Evolutionary conservation across 2,113 vertebrate genomes (phyloP).

Genomic region (Hemichromis elongatus): DNA sequence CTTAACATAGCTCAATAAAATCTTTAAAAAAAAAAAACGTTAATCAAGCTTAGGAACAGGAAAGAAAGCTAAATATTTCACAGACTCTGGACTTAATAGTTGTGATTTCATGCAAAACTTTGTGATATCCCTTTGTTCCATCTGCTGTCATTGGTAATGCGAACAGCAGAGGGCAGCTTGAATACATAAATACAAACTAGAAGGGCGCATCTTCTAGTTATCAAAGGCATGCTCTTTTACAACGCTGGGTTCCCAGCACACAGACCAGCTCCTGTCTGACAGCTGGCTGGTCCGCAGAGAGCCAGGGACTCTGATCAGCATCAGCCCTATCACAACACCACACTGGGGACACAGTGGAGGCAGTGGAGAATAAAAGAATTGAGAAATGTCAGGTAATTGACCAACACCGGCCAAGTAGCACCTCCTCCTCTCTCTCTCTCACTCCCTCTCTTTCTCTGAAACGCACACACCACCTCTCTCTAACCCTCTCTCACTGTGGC

Average conservation of each 20-base stretch:
- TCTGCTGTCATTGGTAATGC: slow-evolving; percentile 66
- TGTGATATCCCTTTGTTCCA: slow-evolving; percentile 40
- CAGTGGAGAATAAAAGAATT: slow-evolving; percentile 29
- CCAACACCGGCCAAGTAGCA: slow-evolving; percentile 41
- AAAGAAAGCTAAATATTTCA: neutral
- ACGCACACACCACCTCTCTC: slow-evolving; percentile 22
- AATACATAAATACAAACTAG: slow-evolving; percentile 74
- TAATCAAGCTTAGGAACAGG: neutral
- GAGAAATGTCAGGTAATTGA: slow-evolving; percentile 63
- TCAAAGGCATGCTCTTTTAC: slow-evolving; percentile 46
- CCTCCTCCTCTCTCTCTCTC: neutral
- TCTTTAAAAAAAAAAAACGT: neutral
- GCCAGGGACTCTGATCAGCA: slow-evolving; percentile 49
- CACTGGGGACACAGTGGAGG: slow-evolving; percentile 37
- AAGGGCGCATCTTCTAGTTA: slow-evolving; percentile 42
- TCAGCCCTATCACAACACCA: slow-evolving; percentile 42
- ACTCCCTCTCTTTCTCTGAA: slow-evolving; percentile 7
- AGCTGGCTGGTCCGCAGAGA: slow-evolving; percentile 47
- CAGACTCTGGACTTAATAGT: neutral
- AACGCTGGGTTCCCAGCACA: slow-evolving; percentile 35
- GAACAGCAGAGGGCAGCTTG: slow-evolving; percentile 81
- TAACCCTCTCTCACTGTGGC: slow-evolving; percentile 34
- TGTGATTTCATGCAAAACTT: slow-evolving; percentile 9
- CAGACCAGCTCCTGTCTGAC: slow-evolving; percentile 40
- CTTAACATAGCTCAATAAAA: neutral